Evolutionary conservation across 1,140 invertebrate species (phyloP).

Genomic region (Melitaea cinxia): DNA sequence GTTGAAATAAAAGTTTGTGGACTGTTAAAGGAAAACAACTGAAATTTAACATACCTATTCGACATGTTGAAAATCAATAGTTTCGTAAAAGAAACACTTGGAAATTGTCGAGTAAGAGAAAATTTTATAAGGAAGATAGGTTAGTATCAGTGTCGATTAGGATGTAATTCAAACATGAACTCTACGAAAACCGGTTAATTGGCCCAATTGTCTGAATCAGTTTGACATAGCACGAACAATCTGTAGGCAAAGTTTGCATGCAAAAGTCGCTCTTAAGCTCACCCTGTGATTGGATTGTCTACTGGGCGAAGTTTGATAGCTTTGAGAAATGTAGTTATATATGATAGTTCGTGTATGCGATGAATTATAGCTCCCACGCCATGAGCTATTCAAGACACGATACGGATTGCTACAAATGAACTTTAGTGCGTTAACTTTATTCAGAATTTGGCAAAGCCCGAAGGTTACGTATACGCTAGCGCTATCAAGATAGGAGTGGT

Average conservation of each 20-base stretch:
- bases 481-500: conserved; percentile 41
- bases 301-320: conserved; percentile 70
- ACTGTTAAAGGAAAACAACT: conserved; percentile 1
- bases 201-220: conserved; percentile 63
- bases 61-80: neutral
- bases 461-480: conserved; percentile 23
- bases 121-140: neutral
- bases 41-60: conserved; percentile 7
- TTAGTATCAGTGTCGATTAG: conserved; percentile 14
- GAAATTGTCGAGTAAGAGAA: neutral
- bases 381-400: conserved; percentile 54
- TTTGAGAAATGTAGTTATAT: conserved; percentile 67
- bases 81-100: neutral
- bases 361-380: conserved; percentile 58
- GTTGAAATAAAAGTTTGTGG: conserved; percentile 12
- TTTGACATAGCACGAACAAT: conserved; percentile 69
- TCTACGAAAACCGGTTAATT: conserved; percentile 63
- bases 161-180: conserved; percentile 49
- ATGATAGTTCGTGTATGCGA: conserved; percentile 59
- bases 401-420: conserved; percentile 55
- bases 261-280: conserved; percentile 69
- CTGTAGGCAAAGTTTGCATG: conserved; percentile 70
- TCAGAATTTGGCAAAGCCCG: conserved; percentile 49
- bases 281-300: conserved; percentile 71
- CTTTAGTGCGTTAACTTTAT: conserved; percentile 33